Conservation (phyloP, 2,888 invertebrate species). For the Volucella inflata region DNA sequence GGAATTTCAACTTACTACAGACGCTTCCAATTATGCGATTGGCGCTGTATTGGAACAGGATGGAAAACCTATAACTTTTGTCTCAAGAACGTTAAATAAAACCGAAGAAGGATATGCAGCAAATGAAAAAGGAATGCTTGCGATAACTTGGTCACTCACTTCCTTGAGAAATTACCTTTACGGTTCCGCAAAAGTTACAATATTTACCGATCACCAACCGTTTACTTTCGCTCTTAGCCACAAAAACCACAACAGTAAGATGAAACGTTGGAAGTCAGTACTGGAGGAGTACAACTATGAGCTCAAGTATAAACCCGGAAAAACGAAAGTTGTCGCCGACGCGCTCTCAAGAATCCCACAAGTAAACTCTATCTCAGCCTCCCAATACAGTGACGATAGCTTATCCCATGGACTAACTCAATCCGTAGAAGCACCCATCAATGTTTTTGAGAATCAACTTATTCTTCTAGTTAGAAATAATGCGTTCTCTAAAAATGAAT, state of each 20-base stretch:
- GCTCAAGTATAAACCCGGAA: neutral
- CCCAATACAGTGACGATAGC: too few species aligned
- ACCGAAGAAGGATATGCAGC: slow-evolving; percentile 37
- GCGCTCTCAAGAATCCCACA: too few species aligned
- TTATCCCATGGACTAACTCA: too few species aligned
- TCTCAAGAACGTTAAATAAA: slow-evolving; percentile 38
- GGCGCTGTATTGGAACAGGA: slow-evolving; percentile 43
- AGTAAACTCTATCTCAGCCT: too few species aligned
- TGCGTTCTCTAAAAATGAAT: too few species aligned
- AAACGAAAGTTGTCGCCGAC: slow-evolving; percentile 28
- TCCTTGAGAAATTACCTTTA: slow-evolving; percentile 30
- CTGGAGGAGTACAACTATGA: slow-evolving; percentile 30
- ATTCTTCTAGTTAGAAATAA: neutral
- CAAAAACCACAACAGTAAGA: slow-evolving; percentile 32
- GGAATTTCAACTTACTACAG: too few species aligned
- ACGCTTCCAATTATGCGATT: too few species aligned
- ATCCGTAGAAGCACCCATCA: too few species aligned
- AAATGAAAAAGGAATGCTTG: slow-evolving; percentile 32
- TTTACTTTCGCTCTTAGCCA: slow-evolving; percentile 24
- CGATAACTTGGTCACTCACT: slow-evolving; percentile 27
- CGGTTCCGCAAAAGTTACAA: slow-evolving; percentile 20
- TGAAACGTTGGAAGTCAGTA: slow-evolving; percentile 41
- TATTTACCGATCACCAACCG: slow-evolving; percentile 40
- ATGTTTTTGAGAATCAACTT: too few species aligned
- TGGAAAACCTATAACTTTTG: slow-evolving; percentile 36